Evolutionary conservation across 2,797 vertebrate genomes (phyloP).

Genomic region (Lacerta viridis): DNA sequence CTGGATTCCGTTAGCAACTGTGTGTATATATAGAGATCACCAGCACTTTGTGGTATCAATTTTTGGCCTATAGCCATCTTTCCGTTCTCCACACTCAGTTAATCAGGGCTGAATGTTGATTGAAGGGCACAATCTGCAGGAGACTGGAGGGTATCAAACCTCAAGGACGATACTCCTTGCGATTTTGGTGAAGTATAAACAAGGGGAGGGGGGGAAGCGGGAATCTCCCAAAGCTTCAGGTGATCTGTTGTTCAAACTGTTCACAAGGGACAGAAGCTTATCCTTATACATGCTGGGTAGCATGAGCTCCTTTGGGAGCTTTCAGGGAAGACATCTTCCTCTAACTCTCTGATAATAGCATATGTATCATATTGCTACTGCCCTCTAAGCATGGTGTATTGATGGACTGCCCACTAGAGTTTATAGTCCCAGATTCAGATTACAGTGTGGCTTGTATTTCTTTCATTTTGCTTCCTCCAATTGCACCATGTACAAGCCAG

Average conservation of each 20-base stretch:
- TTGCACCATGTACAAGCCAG: not conserved
- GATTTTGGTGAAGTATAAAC: constrained; percentile 10
- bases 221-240: not conserved
- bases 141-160: not conserved
- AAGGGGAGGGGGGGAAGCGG: not conserved
- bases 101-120: constrained; percentile 12
- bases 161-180: constrained; percentile 14
- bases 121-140: not conserved
- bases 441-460: not conserved
- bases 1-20: constrained; percentile 19
- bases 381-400: fast-evolving
- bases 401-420: not conserved
- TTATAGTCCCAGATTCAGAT: not conserved
- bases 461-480: constrained; percentile 10
- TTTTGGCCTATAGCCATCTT: constrained; percentile 34
- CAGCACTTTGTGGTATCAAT: not conserved
- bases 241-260: not conserved
- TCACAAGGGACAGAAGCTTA: not conserved
- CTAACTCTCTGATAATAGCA: not conserved
- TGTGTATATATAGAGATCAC: not conserved
- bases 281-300: no score
- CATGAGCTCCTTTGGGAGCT: not conserved
- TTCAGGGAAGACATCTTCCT: not conserved
- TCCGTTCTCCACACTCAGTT: constrained; percentile 15
- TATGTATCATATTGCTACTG: not conserved